Conservation (phyloP, 2,888 invertebrate genomes). For the Yponomeuta plumbellus region DNA sequence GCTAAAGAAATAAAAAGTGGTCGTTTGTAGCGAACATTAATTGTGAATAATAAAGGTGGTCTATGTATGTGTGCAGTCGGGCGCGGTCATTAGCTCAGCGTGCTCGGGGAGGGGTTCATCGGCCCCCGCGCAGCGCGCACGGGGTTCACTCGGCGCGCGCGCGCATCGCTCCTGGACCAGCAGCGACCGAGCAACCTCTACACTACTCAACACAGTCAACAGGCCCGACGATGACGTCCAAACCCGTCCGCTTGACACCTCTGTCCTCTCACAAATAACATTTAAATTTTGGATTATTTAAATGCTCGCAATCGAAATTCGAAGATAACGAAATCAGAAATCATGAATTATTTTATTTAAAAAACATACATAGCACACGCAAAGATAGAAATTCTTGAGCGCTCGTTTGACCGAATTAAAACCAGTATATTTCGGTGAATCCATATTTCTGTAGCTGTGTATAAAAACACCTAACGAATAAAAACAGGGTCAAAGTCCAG, state of each 20-base stretch:
- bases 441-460: not conserved
- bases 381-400: not conserved
- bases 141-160: constrained; percentile 16
- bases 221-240: not conserved
- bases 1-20: constrained; percentile 2
- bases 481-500: not conserved
- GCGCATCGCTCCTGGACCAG: constrained; percentile 14
- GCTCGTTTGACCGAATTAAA: not conserved
- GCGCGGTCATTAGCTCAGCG: constrained; percentile 59
- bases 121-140: constrained; percentile 57
- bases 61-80: not conserved
- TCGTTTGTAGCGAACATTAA: constrained; percentile 5
- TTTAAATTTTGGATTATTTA: not conserved
- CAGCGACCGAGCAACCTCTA: not conserved
- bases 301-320: not conserved
- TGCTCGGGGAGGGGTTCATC: constrained; percentile 55
- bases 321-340: not conserved
- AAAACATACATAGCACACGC: too few relatives aligned
- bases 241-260: not conserved
- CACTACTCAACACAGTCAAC: not conserved
- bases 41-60: not conserved
- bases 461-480: not conserved
- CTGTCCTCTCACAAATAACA: not conserved
- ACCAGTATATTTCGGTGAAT: not conserved
- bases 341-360: not conserved